Conservation (phyloP, 2,113 vertebrate species). For the Sarotherodon lohbergeri region DNA sequence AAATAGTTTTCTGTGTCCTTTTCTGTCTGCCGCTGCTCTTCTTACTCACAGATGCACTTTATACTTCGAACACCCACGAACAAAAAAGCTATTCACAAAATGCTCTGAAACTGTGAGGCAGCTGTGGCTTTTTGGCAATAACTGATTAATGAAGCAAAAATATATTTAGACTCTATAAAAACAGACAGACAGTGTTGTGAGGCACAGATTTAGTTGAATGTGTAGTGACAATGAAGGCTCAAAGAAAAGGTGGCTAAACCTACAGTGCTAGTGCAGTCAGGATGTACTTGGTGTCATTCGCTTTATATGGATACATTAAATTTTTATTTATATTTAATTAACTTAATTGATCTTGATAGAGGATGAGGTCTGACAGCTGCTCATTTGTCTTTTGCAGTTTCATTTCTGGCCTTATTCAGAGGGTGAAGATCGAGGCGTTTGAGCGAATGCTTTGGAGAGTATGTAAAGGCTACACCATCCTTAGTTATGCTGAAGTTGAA, state of each 20-base stretch:
- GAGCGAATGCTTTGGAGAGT: conserved; percentile 95
- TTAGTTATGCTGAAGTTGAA: conserved; percentile 87
- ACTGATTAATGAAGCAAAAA: background rate
- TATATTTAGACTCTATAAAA: background rate
- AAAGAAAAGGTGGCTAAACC: background rate
- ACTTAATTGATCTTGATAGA: background rate
- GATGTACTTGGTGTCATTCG: background rate
- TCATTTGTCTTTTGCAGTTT: conserved; percentile 61
- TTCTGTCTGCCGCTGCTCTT: background rate
- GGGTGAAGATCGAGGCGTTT: conserved; percentile 87
- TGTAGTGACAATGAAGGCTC: background rate
- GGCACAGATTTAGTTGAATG: background rate
- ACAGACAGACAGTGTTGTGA: background rate
- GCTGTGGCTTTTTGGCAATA: background rate
- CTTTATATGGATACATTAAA: fast-evolving
- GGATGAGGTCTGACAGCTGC: background rate
- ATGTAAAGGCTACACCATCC: conserved; percentile 93
- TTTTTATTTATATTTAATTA: background rate
- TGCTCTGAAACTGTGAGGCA: background rate
- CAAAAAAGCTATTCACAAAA: background rate
- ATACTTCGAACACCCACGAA: background rate
- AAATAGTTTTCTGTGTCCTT: background rate
- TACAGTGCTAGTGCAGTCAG: background rate
- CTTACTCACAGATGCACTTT: background rate
- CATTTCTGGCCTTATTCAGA: conserved; percentile 87